Evolutionary conservation across 2,113 vertebrate genomes (phyloP).

Genomic region (Eurystomus gularis): DNA sequence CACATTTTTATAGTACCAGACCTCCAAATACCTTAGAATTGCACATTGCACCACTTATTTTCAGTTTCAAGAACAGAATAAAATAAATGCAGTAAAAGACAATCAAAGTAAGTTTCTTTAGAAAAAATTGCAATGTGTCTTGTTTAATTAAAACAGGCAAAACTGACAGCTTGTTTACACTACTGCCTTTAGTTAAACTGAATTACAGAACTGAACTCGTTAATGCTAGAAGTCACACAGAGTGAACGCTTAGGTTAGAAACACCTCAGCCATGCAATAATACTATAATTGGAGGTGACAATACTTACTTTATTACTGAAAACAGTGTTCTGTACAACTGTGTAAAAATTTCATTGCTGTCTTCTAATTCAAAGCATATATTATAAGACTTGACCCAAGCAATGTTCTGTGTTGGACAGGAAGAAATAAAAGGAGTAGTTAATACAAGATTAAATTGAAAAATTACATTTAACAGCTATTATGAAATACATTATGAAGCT

Average conservation of each 20-base stretch:
- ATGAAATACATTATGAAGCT: slow-evolving; percentile 5
- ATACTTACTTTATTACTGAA: slow-evolving; percentile 98
- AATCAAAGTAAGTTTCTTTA: background rate
- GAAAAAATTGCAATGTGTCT: background rate
- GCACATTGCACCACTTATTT: background rate
- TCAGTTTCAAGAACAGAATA: background rate
- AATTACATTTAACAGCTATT: background rate
- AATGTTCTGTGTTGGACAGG: slow-evolving; percentile 84
- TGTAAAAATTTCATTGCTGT: slow-evolving; percentile 99
- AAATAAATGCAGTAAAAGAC: background rate
- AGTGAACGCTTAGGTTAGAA: background rate
- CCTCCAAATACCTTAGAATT: background rate
- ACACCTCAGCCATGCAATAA: background rate
- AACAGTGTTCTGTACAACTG: slow-evolving; percentile 96
- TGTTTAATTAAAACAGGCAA: background rate
- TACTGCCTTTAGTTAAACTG: background rate
- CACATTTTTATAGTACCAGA: background rate
- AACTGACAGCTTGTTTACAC: background rate
- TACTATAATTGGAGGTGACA: background rate
- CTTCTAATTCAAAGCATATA: slow-evolving; percentile 98
- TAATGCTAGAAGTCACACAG: background rate
- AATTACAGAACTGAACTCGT: background rate
- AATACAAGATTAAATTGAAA: background rate
- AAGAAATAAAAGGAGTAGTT: background rate
- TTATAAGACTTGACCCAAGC: slow-evolving; percentile 99